Conservation (phyloP, 2,888 invertebrate genomes). For the Smittia aterrima region DNA sequence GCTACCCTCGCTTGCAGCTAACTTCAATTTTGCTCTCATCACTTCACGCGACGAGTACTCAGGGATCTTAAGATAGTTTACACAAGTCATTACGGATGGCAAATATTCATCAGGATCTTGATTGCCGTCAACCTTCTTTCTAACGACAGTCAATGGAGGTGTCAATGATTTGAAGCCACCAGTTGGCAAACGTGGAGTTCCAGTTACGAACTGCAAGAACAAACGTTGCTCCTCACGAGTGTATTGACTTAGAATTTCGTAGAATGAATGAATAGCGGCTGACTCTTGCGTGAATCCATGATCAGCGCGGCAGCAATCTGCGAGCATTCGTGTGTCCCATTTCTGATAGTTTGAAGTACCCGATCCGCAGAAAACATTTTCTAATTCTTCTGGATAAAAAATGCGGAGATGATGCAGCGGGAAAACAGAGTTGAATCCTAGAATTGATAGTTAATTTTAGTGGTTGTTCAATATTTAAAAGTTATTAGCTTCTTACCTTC, state of each 20-base stretch:
- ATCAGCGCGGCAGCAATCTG: constrained; percentile 94
- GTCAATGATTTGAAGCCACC: constrained; percentile 96
- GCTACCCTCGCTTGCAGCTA: constrained; percentile 94
- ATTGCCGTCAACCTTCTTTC: constrained; percentile 89
- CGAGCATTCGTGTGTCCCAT: constrained; percentile 86
- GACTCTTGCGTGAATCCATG: constrained; percentile 97
- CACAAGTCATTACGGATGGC: constrained; percentile 99
- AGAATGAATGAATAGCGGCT: constrained; percentile 87
- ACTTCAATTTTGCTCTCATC: constrained; percentile 86
- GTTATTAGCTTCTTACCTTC: constrained; percentile 56
- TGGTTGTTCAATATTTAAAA: neutral
- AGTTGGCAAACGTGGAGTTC: constrained; percentile 95
- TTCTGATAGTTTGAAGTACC: constrained; percentile 54
- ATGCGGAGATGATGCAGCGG: constrained; percentile 82
- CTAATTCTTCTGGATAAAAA: constrained; percentile 95
- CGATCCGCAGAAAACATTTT: constrained; percentile 85
- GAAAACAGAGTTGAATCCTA: constrained; percentile 95
- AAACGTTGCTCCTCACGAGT: constrained; percentile 85
- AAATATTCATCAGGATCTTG: constrained; percentile 95
- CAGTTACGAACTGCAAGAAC: constrained; percentile 98
- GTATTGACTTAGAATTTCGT: constrained; percentile 88
- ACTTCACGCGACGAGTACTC: constrained; percentile 94
- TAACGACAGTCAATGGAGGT: constrained; percentile 94
- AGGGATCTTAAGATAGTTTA: constrained; percentile 99
- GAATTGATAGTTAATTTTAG: constrained; percentile 3